A percentile compares a stretch with the other conserved stretches of the same genome.
Conservation (phyloP, 2,797 vertebrate genomes). For the Nannoperca obscura region DNA sequence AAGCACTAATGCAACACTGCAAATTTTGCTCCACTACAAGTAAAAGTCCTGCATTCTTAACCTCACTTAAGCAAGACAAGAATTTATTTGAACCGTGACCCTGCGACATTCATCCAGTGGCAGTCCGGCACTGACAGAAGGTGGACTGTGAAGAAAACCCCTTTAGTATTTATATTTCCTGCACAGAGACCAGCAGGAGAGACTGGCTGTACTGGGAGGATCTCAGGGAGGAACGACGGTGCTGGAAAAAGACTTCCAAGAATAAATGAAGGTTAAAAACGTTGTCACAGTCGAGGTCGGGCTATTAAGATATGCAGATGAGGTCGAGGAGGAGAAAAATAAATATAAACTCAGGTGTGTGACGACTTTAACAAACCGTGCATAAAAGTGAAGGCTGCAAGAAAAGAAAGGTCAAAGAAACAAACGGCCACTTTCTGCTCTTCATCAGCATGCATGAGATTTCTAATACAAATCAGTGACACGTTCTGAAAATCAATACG, state of each 20-base stretch:
- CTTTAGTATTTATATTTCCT: neutral
- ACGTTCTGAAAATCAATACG: neutral
- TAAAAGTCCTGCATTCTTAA: no score
- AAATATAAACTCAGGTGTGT: neutral
- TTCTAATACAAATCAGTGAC: no score
- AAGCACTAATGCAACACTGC: no score
- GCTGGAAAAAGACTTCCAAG: conserved; percentile 6
- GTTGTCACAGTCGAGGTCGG: conserved; percentile 22
- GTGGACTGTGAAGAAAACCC: no score
- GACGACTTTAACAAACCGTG: conserved; percentile 29
- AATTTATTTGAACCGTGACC: neutral
- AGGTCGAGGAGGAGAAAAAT: conserved; percentile 14
- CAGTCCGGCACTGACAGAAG: neutral
- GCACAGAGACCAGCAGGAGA: neutral
- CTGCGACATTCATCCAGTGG: neutral
- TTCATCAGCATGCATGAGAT: neutral
- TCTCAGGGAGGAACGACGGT: neutral
- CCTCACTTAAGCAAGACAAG: no score
- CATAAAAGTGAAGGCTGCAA: conserved; percentile 31
- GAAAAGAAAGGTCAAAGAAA: conserved; percentile 43
- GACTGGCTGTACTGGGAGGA: neutral
- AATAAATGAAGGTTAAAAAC: conserved; percentile 31
- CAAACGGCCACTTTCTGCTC: neutral
- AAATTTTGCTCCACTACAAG: no score
- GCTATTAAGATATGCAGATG: conserved; percentile 46